Evolutionary conservation across 2,113 vertebrate species (phyloP), one percentile per base, ranked within the genome.

Genomic region (Tetrax tetrax): DNA sequence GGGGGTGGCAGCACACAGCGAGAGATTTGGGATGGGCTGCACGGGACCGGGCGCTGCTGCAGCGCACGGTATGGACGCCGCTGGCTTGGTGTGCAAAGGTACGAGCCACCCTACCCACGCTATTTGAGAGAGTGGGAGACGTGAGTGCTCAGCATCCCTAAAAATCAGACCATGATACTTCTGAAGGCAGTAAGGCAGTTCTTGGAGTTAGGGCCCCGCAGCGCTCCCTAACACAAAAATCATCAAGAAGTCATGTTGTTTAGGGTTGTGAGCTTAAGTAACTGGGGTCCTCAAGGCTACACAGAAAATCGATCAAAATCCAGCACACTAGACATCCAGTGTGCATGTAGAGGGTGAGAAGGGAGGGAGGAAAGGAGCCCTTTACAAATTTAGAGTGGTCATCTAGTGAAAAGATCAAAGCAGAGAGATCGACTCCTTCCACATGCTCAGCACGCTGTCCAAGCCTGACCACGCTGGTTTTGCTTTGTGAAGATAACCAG

Each of bases 141-240:
- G 3, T 0, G 2, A 38, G 33, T 2, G 2, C 27, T 50, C 51
- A 13, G 27, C 53, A 6, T 15, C 47, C 56, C 59, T 47, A 1
- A 48, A 41, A 80, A 59, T 33, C 47, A 77, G 23, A 64, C 19
- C 43, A 5, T 63, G 68, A 4, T 33, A 16, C 4, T 59, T 29
- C 47, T 35, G 10, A 70, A 76, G 35, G 29, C 7, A 50, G 18
- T 6, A 10, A 66, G n/a, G 25, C 69, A 35, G 35, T 11, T 85
- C 79, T 24, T 25, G 18, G 38, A 68, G 43, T 5, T 43, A 9
- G 12, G 33, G 35, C 31, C 45, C 33, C 7, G 0, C 45, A 71
- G 12, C 8, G 15, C 64, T 2, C 1, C 13, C 6, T 15, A 31
- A 56, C 9, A 8, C 38, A n/a, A 54, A 61, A 71, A 66, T 23